These are phyloP conservation scores for Plodia interpunctella DNA, from an alignment of 1,140 invertebrate genomes.

Conservation along the genomic window DNA sequence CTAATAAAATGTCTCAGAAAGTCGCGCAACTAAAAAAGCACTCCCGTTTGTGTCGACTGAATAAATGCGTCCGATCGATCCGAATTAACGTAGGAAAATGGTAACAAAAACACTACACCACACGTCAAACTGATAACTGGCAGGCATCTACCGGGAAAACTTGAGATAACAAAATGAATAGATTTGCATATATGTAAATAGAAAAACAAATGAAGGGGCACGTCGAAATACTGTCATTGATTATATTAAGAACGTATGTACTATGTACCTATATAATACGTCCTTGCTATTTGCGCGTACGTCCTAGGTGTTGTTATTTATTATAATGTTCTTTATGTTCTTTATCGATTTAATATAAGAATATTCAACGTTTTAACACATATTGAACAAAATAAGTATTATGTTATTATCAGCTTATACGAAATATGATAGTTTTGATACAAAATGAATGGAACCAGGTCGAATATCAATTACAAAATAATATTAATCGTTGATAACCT, in stretches of 20 bases:
- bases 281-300: too few species aligned
- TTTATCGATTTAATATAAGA: too few species aligned
- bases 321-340: too few species aligned
- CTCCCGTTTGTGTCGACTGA: constrained; percentile 24
- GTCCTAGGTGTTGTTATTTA: too few species aligned
- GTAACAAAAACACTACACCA: constrained; percentile 31
- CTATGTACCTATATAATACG: too few species aligned
- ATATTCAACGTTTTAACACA: too few species aligned
- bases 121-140: constrained; percentile 32
- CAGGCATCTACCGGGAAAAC: constrained; percentile 39
- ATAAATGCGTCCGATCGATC: constrained; percentile 47
- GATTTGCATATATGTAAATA: constrained; percentile 9
- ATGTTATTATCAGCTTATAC: too few species aligned
- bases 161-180: constrained; percentile 38
- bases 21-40: constrained; percentile 12
- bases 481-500: not conserved
- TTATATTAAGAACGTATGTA: too few species aligned
- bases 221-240: not conserved
- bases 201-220: not conserved
- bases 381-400: too few species aligned
- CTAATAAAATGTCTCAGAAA: constrained; percentile 15
- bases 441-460: too few species aligned
- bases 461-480: not conserved
- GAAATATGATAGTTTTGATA: too few species aligned
- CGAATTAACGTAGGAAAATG: constrained; percentile 57